Base-by-base conservation (phyloP, 2,888 invertebrate species). In the Stomorhina lunata region DNA sequence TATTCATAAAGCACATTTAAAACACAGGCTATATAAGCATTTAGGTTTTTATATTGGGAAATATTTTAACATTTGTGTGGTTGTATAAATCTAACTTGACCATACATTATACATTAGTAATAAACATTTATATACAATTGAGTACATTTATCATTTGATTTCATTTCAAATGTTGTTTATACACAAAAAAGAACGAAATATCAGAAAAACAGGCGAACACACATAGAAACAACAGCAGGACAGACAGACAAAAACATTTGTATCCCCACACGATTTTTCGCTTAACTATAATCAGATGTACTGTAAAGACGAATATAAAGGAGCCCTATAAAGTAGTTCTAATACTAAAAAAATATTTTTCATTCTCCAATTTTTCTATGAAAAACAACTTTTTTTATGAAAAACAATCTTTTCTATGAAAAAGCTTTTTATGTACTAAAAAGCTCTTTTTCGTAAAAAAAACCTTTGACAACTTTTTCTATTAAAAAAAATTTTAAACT, bases 81-180 rank as follows among this genome's bases (percentile, higher is more conserved):
- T 59, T 66, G 66, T 75, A 66, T 17, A 75, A 61, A 69, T 53
- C 48, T 77, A 61, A 40, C 69, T 79, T 73, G 79, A 78, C 81
- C 81, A 72, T 66, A 45, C 55, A 59, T 43, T 37, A 53, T 78
- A 75, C 79, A 79, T 82, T 82, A 78, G 79, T 75, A 82, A 82
- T 82, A 82, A 82, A 82, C 81, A 82, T 82, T 82, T 79, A 82
- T 78, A 71, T 75, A 79, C 81, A 75, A 82, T 79, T 82, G 81
- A 75, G 65, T 79, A 82, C 81, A 82, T 82, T 82, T 82, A 82
- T 82, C 81, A 82, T 82, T 79, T 82, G 81, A 82, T 82, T 82
- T 79, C 78, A 79, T 81, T 81, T 81, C 78, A 73, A 73, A 78
- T 72, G 66, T 79, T 79, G 79, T 40, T 79, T 22, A n/a, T n/a